Evolutionary conservation across 2,797 vertebrate genomes (phyloP).

Genomic region (Heteromormyrus szaboi): DNA sequence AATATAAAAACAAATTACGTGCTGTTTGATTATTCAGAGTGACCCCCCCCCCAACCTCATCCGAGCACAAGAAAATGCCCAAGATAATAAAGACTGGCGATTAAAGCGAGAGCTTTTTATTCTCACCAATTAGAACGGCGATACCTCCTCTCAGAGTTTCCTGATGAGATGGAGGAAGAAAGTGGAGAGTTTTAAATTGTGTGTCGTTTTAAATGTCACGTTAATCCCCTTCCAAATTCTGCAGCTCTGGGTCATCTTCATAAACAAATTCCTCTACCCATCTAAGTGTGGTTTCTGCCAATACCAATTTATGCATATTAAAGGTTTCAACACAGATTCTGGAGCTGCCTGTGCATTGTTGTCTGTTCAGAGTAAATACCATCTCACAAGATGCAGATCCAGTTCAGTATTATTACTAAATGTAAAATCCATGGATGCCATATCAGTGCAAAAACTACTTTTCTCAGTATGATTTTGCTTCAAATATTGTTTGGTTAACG

Average conservation of each 20-base stretch:
- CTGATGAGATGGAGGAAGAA: not conserved
- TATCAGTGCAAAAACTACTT: not conserved
- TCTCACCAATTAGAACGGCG: conserved; percentile 11
- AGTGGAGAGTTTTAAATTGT: not conserved
- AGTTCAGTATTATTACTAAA: not conserved
- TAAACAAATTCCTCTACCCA: conserved; percentile 9
- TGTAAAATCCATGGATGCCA: not conserved
- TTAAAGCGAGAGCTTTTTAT: conserved; percentile 18
- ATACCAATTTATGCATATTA: not conserved
- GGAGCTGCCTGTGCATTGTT: not conserved
- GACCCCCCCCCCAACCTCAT: not conserved
- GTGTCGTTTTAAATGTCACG: conserved; percentile 20
- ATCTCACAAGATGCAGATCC: not conserved
- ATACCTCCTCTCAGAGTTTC: not conserved
- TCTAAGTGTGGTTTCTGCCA: not conserved
- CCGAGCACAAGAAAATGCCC: not conserved
- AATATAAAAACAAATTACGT: conserved; percentile 4
- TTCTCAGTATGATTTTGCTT: not conserved
- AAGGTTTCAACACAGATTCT: not conserved
- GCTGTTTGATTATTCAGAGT: not conserved
- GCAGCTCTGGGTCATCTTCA: not conserved
- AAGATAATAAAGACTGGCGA: conserved; percentile 12
- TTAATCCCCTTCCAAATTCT: conserved; percentile 18
- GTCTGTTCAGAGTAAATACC: not conserved
- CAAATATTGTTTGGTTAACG: not conserved